Conservation (phyloP, 2,113 vertebrate species). For the Epinephelus fuscoguttatus region DNA sequence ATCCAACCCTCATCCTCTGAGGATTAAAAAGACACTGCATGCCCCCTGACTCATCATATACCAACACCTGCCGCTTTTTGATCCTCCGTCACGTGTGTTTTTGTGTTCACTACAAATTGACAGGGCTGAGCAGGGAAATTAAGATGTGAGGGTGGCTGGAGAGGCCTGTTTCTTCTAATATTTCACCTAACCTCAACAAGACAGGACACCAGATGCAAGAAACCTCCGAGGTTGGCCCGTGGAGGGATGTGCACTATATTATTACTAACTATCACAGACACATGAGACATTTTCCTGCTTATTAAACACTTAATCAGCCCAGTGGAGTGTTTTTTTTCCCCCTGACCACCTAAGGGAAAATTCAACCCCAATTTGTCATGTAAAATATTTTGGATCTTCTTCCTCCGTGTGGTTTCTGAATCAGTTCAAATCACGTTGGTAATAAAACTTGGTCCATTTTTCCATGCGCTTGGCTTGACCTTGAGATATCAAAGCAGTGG, state of each 20-base stretch:
- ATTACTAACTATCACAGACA: conserved; percentile 12
- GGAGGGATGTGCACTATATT: neutral
- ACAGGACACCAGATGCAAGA: neutral
- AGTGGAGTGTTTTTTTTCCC: neutral
- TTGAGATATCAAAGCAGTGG: conserved; percentile 9
- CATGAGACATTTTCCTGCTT: conserved; percentile 10
- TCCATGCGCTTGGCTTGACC: neutral
- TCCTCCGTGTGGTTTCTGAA: conserved; percentile 10
- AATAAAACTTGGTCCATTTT: conserved; percentile 3
- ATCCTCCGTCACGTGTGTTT: neutral
- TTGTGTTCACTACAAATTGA: too few species aligned
- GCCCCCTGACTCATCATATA: neutral
- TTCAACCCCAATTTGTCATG: neutral
- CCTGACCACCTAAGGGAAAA: neutral
- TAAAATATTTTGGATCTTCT: neutral
- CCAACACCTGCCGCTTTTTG: neutral
- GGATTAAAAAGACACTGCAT: conserved; percentile 2
- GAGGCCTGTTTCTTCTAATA: neutral
- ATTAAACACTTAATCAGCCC: conserved; percentile 51
- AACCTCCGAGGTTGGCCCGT: neutral
- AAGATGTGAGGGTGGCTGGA: neutral
- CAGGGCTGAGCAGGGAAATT: neutral
- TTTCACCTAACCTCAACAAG: conserved; percentile 1
- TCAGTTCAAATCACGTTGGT: conserved; percentile 9
- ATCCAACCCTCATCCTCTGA: neutral